These are phyloP conservation scores for Perca fluviatilis DNA, from an alignment of 2,113 vertebrate species.

Conservation along the genomic window DNA sequence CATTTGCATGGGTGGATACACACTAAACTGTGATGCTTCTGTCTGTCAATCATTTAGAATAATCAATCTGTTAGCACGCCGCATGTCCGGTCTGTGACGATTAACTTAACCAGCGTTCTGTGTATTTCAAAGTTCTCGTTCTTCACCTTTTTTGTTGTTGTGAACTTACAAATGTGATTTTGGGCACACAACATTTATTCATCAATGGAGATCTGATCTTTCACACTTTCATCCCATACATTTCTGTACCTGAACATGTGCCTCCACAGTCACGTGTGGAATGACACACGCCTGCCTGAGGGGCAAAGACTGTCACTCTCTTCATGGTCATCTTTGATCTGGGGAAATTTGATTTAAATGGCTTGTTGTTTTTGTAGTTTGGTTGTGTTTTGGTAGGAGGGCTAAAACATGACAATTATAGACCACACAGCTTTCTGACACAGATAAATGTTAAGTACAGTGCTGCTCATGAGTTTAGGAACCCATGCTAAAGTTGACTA, in stretches of 20 bases:
- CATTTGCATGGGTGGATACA: slow-evolving; percentile 51
- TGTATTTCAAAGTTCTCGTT: background rate
- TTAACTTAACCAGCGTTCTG: background rate
- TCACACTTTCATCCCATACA: background rate
- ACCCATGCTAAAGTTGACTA: too few species aligned
- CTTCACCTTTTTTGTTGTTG: background rate
- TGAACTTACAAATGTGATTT: background rate
- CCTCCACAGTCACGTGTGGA: background rate
- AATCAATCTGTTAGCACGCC: background rate
- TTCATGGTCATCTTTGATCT: slow-evolving; percentile 5
- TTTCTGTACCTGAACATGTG: background rate
- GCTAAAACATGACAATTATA: background rate
- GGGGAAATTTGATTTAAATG: background rate
- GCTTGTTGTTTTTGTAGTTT: background rate
- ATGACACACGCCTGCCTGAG: background rate
- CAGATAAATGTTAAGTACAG: background rate
- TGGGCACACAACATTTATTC: background rate
- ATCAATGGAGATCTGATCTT: background rate
- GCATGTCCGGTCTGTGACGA: slow-evolving; percentile 12
- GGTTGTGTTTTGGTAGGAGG: background rate
- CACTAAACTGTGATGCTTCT: slow-evolving; percentile 24
- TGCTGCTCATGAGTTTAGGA: too few species aligned
- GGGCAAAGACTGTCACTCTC: background rate
- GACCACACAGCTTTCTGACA: background rate
- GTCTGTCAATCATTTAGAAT: slow-evolving; percentile 25